Percentiles rank a stretch among this genome's conserved stretches.
Evolutionary conservation across 2,888 invertebrate species (phyloP).

Genomic region (Drosophila demipolita): DNA sequence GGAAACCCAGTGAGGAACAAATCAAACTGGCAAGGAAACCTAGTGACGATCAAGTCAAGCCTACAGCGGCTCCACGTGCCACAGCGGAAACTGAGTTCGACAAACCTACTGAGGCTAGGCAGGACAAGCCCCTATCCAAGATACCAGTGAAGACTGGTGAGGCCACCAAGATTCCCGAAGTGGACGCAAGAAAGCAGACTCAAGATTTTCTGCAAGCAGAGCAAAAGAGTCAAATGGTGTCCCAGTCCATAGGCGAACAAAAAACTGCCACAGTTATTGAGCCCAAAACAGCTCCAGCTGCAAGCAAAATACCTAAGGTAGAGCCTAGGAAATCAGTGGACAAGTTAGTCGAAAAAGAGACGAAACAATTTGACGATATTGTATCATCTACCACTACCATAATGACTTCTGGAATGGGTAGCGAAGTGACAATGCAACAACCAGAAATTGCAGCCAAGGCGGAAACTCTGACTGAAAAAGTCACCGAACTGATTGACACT

Average conservation of each 20-base stretch:
- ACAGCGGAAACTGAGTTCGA: slow-evolving; percentile 55
- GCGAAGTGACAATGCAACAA: slow-evolving; percentile 43
- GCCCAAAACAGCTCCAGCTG: slow-evolving; percentile 56
- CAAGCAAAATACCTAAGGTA: slow-evolving; percentile 72
- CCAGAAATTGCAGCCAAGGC: slow-evolving; percentile 63
- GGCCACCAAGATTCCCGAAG: slow-evolving; percentile 42
- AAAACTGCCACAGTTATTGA: slow-evolving; percentile 26
- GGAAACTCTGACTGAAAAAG: slow-evolving; percentile 63
- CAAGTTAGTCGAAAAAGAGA: slow-evolving; percentile 54
- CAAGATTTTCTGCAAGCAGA: slow-evolving; percentile 68
- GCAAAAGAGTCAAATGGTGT: slow-evolving; percentile 50
- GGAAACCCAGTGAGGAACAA: background rate
- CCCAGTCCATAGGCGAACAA: slow-evolving; percentile 5
- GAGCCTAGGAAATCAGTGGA: slow-evolving; percentile 70
- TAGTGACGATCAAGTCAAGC: slow-evolving; percentile 6
- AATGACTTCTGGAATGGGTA: slow-evolving; percentile 59
- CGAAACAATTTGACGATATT: slow-evolving; percentile 61
- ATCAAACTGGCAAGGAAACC: background rate
- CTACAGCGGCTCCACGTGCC: slow-evolving; percentile 72
- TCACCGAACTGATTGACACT: slow-evolving; percentile 63
- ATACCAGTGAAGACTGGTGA: slow-evolving; percentile 63
- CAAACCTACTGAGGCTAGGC: slow-evolving; percentile 51
- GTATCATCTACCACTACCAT: slow-evolving; percentile 58
- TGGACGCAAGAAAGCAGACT: slow-evolving; percentile 62
- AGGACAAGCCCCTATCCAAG: slow-evolving; percentile 62